A percentile compares a stretch with the other conserved stretches of the same genome.
Evolutionary conservation across 2,888 invertebrate species (phyloP).

Genomic region (Caenorhabditis zanzibari): DNA sequence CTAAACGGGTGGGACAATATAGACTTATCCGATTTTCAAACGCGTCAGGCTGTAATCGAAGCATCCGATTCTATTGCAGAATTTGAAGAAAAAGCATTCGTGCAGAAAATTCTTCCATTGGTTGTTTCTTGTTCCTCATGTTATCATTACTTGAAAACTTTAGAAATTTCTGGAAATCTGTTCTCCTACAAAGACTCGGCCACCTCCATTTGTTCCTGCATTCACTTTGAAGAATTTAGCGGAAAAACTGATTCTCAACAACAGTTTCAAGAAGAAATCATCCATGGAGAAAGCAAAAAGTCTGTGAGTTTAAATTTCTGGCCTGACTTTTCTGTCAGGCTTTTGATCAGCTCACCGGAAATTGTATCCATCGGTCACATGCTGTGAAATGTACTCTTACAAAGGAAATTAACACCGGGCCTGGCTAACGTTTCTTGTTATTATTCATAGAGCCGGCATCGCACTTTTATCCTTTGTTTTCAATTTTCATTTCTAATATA

Average conservation of each 20-base stretch:
- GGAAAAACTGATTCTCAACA: neutral
- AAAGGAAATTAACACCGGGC: conserved; percentile 4
- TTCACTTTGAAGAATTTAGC: neutral
- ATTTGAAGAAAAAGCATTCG: neutral
- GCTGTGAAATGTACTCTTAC: neutral
- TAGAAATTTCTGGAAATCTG: neutral
- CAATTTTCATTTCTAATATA: no score
- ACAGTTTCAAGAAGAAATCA: no score
- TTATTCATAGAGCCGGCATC: no score
- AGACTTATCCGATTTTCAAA: neutral
- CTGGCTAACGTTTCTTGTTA: no score
- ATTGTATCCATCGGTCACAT: neutral
- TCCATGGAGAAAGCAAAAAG: no score
- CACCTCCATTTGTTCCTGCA: neutral
- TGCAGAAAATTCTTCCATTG: neutral
- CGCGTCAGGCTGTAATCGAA: neutral
- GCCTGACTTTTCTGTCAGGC: no score
- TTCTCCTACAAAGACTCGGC: neutral
- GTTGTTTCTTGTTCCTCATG: neutral
- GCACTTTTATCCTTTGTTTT: no score
- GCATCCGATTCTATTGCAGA: neutral
- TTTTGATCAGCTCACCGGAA: no score
- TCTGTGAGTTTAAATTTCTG: no score
- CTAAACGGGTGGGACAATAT: neutral
- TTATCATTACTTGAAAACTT: neutral